Percentiles rank a stretch among this genome's conserved stretches.
These are phyloP conservation scores for Pyralis farinalis DNA, from an alignment of 2,888 invertebrate genomes.

Conservation along the genomic window DNA sequence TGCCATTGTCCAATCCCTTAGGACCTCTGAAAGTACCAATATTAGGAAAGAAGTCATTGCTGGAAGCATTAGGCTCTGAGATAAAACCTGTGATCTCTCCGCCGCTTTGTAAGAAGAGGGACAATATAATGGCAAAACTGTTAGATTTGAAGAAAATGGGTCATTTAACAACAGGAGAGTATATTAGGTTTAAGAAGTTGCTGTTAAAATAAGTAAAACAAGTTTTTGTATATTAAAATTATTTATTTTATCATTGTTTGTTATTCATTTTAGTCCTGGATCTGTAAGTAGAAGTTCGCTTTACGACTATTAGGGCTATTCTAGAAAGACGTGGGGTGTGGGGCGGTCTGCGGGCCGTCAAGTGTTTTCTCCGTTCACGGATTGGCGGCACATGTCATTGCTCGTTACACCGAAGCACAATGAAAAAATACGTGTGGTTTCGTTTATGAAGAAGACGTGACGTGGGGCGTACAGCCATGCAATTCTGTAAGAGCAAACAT, in stretches of 20 bases:
- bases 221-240: background rate
- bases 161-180: conserved; percentile 40
- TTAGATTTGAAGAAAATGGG: conserved; percentile 42
- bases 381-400: too few relatives aligned
- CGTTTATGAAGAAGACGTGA: too few relatives aligned
- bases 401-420: too few relatives aligned
- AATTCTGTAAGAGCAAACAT: too few relatives aligned
- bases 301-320: too few relatives aligned
- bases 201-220: conserved; percentile 19
- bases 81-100: conserved; percentile 26
- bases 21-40: conserved; percentile 36
- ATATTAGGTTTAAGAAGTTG: conserved; percentile 42
- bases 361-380: too few relatives aligned
- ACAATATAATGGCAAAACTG: conserved; percentile 35
- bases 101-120: conserved; percentile 19
- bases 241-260: background rate
- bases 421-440: too few relatives aligned
- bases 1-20: conserved; percentile 19
- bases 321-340: too few relatives aligned
- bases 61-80: conserved; percentile 33
- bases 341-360: too few relatives aligned
- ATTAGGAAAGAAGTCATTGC: conserved; percentile 29
- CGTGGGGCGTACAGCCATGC: too few relatives aligned
- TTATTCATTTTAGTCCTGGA: too few relatives aligned
- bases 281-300: too few relatives aligned